Evolutionary conservation across 2,797 vertebrate species (phyloP).

Genomic region (Alcedo quadribrachys): DNA sequence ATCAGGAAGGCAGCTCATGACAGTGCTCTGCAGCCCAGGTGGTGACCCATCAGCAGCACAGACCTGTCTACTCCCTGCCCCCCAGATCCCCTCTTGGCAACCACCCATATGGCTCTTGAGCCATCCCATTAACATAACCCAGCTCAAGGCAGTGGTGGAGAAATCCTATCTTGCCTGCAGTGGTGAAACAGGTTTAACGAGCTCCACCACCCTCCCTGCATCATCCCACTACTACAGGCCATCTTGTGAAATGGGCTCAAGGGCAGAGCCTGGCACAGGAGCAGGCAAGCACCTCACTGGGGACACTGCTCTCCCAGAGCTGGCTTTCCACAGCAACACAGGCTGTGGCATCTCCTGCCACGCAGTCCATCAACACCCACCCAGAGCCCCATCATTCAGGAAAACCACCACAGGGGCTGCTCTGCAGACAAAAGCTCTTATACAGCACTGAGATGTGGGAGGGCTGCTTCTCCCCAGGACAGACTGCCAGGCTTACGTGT

Average conservation of each 20-base stretch:
- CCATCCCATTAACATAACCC: neutral
- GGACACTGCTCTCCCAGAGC: neutral
- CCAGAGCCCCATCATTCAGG: neutral
- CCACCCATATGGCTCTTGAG: neutral
- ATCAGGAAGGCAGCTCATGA: neutral
- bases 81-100: neutral
- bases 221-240: neutral
- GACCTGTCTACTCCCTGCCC: neutral
- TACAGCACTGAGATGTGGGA: accelerated
- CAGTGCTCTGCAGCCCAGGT: neutral
- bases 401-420: neutral
- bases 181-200: neutral
- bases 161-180: neutral
- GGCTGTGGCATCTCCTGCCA: neutral
- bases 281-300: accelerated
- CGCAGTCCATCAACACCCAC: neutral
- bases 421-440: neutral
- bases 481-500: accelerated
- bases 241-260: neutral
- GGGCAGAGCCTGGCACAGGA: neutral
- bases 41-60: neutral
- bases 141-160: neutral
- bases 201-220: neutral
- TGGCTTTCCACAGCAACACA: accelerated
- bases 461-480: neutral